phyloP scores from a whole-genome alignment of 2,113 vertebrate genomes.

The Trichechus manatus region DNA sequence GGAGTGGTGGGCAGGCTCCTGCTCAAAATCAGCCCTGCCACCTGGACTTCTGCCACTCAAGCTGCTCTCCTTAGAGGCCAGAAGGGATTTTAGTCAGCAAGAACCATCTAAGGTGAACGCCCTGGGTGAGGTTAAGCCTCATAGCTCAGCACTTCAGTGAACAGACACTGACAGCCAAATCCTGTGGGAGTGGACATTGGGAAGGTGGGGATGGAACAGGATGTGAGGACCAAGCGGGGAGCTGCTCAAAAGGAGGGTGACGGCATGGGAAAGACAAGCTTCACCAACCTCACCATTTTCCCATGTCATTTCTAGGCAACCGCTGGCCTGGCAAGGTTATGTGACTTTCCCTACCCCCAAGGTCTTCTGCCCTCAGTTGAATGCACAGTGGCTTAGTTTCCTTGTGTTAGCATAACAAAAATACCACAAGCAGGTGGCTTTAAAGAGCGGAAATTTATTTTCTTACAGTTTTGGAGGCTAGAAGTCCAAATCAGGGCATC shows the following conservation, averaged over 20 bases:
- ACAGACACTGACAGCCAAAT: neutral
- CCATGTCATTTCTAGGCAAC: neutral
- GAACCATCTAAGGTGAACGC: neutral
- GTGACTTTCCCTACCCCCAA: neutral
- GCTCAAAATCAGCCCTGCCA: neutral
- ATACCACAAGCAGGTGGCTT: neutral
- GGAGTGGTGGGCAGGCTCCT: neutral
- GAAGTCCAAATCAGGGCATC: neutral
- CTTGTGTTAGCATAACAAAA: neutral
- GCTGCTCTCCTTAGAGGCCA: neutral
- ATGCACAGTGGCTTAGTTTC: neutral
- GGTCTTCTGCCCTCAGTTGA: neutral
- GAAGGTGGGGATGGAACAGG: neutral
- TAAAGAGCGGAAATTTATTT: neutral
- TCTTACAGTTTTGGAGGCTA: neutral
- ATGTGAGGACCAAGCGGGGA: neutral
- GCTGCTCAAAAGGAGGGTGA: neutral
- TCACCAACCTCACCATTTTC: neutral
- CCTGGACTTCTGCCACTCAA: neutral
- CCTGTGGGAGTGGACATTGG: neutral
- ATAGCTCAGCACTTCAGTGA: neutral
- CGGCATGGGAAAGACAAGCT: neutral
- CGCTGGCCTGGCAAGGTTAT: too few relatives aligned
- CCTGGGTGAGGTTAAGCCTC: neutral
- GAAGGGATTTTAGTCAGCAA: neutral